Evolutionary conservation across 2,888 invertebrate genomes (phyloP), one percentile per base, ranked within the genome.

Genomic region (Troides aeacus): DNA sequence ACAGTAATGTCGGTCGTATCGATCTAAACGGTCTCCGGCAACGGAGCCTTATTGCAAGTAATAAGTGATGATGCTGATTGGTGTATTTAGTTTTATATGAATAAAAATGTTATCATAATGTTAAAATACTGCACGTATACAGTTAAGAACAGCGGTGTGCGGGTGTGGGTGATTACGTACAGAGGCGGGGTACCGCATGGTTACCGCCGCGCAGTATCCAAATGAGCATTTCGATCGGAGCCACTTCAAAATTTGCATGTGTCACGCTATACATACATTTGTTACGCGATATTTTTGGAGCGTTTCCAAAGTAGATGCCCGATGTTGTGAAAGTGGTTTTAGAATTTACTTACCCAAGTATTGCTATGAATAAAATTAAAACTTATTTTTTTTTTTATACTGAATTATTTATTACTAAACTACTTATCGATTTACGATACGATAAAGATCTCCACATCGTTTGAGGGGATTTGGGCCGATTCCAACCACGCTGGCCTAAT

Each of bases 211-310:
- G 30, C 36, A 50, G 17, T 53, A 36, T 21, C 61, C 36, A 56
- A 66, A 42, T 39, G 64, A 63, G 21, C 39, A 56, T 66, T 62
- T 50, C 39, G 39, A 15, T 56, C 39, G 36, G 21, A 62, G 23
- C 56, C 56, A 56, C 66, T 66, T 62, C 39, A 61, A 30, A 57
- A 67, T 67, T 57, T 67, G 67, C 62, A 62, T 67, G 67, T 62
- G 53, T 57, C 67, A 67, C 67, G 67, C 67, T 57, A 67, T 57
- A 57, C 30, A n/a, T 67, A 42, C 62, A 62, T 67, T 67, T 67
- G 62, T 67, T 62, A 42, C 24, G 62, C 56, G 67, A 62, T 62
- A 42, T 67, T 57, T 66, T 24, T 62, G 56, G 62, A 67, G 57
- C 56, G 42, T 24, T n/a, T 56, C 57, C 62, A 62, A 67, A 67